Evolutionary conservation across 2,797 vertebrate genomes (phyloP), one percentile per base, ranked within the genome.

Genomic region (Dryobates pubescens): DNA sequence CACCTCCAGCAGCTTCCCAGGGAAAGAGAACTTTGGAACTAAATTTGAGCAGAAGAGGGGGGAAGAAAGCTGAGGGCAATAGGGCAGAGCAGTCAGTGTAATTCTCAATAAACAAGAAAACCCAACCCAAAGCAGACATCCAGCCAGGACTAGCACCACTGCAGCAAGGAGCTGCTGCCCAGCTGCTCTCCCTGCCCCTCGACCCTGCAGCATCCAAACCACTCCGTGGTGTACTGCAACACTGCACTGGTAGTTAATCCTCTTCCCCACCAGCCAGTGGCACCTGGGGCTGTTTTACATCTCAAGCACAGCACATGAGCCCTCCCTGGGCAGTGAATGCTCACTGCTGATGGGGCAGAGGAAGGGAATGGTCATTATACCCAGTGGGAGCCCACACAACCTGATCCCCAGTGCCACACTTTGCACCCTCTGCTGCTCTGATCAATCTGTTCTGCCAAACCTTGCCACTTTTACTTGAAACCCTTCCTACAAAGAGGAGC

Each of bases 401-500:
- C 16, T 4, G 22, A 29, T 13, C 58, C 45, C 19, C 8, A 61
- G 38, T 4, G 54, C 84, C 91, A 62, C 89, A 36, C 73, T 79
- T n/a, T 13, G 29, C 51, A 70, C 82, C 83, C 71, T 88, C 72
- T 65, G 80, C 91, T 74, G 16, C 61, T 54, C 45, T 0, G 8
- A 68, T 47, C 67, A 56, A 71, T 62, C 81, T 84, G 18, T 36
- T 79, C 54, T 91, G 64, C 64, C 89, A 93, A 94, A 95, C 58
- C 57, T 64, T 87, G 94, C 75, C 80, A 45, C 84, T 94, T 94
- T 77, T 93, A 82, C 96, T 96, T 96, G 92, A 90, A 96, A 92
- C 64, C 54, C 59, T 92, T 90, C 77, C 54, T 43, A 49, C 41
- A 45, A 43, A 89, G 92, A 96, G 70, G 62, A 95, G 95, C 95